Base-by-base conservation (phyloP, 2,888 invertebrate species). In the Catocala fraxini region DNA sequence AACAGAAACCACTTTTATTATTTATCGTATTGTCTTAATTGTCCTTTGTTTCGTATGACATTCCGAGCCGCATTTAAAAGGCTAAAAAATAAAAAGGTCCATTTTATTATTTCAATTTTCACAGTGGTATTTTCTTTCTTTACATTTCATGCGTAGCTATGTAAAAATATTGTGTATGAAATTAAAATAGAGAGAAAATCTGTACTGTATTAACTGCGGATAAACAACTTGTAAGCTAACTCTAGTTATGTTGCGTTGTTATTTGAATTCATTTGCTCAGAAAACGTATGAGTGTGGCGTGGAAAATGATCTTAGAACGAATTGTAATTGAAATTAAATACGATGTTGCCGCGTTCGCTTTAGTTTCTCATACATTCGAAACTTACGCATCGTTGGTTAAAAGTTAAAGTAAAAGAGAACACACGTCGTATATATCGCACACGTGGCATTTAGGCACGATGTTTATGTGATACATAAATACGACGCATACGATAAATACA, bases 41-140 rank as follows among this genome's bases (percentile, higher is more conserved):
- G 47, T 64, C 56, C 46, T 7, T 12, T 25, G 15, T 25, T 58
- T 45, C 6, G 34, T 46, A 62, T 49, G 41, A 64, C 60, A 75
- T 69, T 75, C 67, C 54, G 39, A 54, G 47, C 47, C 51, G 25
- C 41, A 47, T 54, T 61, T 25, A 60, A 51, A 71, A 51, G 52
- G 12, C 15, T 39, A 47, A 60, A 65, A 39, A 62, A 59, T 49
- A 68, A 63, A 77, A 75, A 67, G 61, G 59, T 65, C 51, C 6
- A 33, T 71, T 69, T 54, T 54, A 62, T 67, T 62, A 71, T 77
- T 75, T 71, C 71, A 77, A 75, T 71, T 69, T 71, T 54, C 54
- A 63, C 51, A 69, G 45, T 15, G 52, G 66, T 66, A 74, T 71
- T 77, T 70, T 59, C 51, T 77, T 25, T 69, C 51, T 63, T 58